Base-by-base conservation (phyloP, 2,797 vertebrate species). In the Tragopan temminckii region DNA sequence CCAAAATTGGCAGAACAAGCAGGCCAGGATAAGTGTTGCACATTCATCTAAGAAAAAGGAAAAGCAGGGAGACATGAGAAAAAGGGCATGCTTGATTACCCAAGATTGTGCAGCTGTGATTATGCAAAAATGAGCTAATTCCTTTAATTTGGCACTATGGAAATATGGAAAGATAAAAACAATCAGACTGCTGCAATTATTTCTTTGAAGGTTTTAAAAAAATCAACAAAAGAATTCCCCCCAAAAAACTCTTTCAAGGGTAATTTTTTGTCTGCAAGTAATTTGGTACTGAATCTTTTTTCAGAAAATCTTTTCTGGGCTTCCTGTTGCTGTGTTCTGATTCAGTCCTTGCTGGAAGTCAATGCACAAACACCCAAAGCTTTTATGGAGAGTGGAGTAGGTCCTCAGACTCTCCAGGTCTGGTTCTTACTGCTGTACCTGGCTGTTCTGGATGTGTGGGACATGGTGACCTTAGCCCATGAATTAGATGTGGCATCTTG, bases 1-100 rank as follows among this genome's bases (percentile, higher is more conserved):
- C 93, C 98, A 98, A 98, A 99, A 99, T 1, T 98, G 98, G 97
- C 99, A 99, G 98, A 99, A 99, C 97, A 99, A 99, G 97, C 99
- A 99, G 96, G 97, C 98, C 96, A 99, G 98, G 96, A 99, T 97
- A 58, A 99, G 97, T 68, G 98, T 98, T 40, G 99, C 99, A 40
- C 99, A 99, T 97, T 98, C 98, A 90, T 99, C 99, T 99, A 95
- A 96, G 91, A 91, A 89, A 91, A 91, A 95, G 93, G 89, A 92
- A 91, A 97, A 97, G 89, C 84, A 91, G 70, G 2, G 13, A 96
- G 89, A 95, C 0, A 4, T 90, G 58, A 90, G 90, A 93, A 80
- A 82, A 50, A 35, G 29, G 8, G 5, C 1, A 4, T 76, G 61
- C 38, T 70, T 33, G 29, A 5, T 64, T 58, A 46, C 21, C 74